Base-by-base conservation (phyloP, 2,113 vertebrate species). In the Osmerus mordax region DNA sequence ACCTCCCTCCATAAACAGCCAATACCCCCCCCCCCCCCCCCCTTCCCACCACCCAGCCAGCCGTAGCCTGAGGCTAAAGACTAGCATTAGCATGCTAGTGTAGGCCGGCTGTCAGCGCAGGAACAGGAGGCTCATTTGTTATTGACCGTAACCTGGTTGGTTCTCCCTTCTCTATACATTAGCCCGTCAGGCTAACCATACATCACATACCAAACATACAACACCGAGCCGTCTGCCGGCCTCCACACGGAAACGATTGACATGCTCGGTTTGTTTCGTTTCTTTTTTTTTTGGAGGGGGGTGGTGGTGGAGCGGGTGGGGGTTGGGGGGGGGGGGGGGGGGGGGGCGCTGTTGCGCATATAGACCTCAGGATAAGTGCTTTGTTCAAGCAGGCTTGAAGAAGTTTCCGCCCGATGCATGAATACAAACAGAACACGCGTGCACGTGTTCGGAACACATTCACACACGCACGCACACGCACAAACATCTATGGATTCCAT, bases 131-230 rank as follows among this genome's bases (percentile, higher is more conserved):
- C 81, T 70, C 73, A 75, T 76, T 85, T 84, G 87, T 88, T 87
- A 73, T 75, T 70, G 66, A 60, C 14, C 59, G 79, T 78, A 73
- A 66, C 79, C 56, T 72, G 29, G 72, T 69, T 73, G 67, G 23
- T 79, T 72, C 79, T 82, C 79, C 72, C 69, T 76, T 72, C 81
- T 84, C 80, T 73, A 85, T 87, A 83, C 85, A 87, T 90, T 88
- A 88, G 70, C 77, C 79, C 78, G 53, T 78, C 80, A 76, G 87
- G 51, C 70, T 69, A 72, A 81, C 85, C 78, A 84, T 79, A 73
- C 69, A 82, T 82, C 79, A 84, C 29, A 32, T 5, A 32, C 29
- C 1, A 32, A 32, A 32, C 29, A 32, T 32, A 32, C 29, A 32
- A 32, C 29, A 32, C 29, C 29, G 5, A 32, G 1, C 29, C 5